A percentile compares a stretch with the other conserved stretches of the same genome.
phyloP scores from a whole-genome alignment of 2,888 invertebrate genomes.

The Cartodere bifasciata region DNA sequence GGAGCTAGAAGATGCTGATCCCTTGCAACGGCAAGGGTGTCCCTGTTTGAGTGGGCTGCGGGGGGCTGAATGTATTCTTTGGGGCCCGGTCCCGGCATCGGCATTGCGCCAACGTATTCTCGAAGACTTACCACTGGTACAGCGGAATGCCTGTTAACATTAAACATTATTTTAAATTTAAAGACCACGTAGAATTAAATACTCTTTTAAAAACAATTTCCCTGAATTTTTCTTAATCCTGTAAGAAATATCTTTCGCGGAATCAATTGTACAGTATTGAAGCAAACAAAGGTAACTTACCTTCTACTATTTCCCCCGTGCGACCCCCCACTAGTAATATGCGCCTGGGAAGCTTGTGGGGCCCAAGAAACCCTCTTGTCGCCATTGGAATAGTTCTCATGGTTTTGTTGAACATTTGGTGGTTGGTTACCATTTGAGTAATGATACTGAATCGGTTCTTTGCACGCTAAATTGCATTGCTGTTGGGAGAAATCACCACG shows the following conservation, averaged over 20 bases:
- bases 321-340: conserved; percentile 17
- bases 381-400: conserved; percentile 23
- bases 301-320: conserved; percentile 15
- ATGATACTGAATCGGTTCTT: conserved; percentile 34
- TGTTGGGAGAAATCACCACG: conserved; percentile 28
- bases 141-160: conserved; percentile 30
- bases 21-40: conserved; percentile 31
- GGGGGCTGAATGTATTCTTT: conserved; percentile 47
- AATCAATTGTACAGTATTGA: too few relatives aligned
- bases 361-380: conserved; percentile 48
- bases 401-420: too few relatives aligned
- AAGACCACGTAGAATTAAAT: too few relatives aligned
- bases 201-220: too few relatives aligned
- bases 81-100: conserved; percentile 35
- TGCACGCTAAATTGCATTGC: conserved; percentile 36
- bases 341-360: conserved; percentile 36
- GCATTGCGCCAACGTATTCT: too few relatives aligned
- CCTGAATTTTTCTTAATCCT: too few relatives aligned
- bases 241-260: too few relatives aligned
- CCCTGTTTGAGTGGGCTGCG: conserved; percentile 43
- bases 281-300: too few relatives aligned
- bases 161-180: too few relatives aligned
- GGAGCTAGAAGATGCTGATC: conserved; percentile 47
- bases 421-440: too few relatives aligned
- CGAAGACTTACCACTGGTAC: conserved; percentile 34